Conservation (phyloP, 1,140 invertebrate species). For the Batillaria attramentaria region DNA sequence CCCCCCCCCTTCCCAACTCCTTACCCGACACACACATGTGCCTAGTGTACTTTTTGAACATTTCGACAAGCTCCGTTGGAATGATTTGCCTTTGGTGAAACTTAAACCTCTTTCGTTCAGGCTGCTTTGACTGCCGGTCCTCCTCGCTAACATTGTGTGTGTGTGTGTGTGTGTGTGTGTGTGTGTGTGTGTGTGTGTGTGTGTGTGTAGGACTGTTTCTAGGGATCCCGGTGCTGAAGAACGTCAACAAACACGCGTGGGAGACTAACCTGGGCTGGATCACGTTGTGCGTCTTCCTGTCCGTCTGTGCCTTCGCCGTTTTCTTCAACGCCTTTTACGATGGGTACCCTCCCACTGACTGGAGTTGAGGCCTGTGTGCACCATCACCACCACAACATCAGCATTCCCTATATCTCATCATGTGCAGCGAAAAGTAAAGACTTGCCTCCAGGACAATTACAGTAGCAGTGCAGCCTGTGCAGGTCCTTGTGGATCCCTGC, state of each 20-base stretch:
- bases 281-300: conserved; percentile 58
- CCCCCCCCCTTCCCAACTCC: no score
- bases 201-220: conserved; percentile 61
- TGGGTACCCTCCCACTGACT: conserved; percentile 64
- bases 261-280: conserved; percentile 67
- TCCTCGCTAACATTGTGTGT: no score
- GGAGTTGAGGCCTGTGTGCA: conserved; percentile 46
- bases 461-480: no score
- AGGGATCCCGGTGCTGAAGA: conserved; percentile 67
- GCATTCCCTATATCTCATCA: no score
- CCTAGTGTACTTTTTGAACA: not conserved
- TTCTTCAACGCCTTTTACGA: conserved; percentile 65
- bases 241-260: conserved; percentile 68
- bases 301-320: conserved; percentile 58
- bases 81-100: no score
- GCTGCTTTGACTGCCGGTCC: no score
- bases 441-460: no score
- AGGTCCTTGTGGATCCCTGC: no score
- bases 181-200: conserved; percentile 10
- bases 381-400: no score
- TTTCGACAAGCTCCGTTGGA: no score
- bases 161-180: not conserved
- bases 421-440: no score
- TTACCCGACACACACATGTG: not conserved
- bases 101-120: no score